Base-by-base conservation (phyloP, 2,113 vertebrate species). In the Prietella phreatophila region DNA sequence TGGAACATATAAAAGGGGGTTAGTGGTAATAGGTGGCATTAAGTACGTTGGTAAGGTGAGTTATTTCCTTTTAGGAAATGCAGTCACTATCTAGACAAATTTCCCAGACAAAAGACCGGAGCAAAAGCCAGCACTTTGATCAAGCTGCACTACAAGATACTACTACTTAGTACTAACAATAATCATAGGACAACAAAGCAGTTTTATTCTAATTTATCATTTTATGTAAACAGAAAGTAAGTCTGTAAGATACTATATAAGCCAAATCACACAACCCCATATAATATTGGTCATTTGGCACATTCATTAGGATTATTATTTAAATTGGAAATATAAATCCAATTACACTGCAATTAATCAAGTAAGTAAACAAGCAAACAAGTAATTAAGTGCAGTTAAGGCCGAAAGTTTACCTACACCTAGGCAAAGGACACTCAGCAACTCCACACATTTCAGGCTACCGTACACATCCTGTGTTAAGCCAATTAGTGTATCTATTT, bases 71-170 rank as follows among this genome's bases (percentile, higher is more conserved):
- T 79, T 53, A 76, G 10, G 53, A n/a, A 50, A 71, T 20, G 1
- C 8, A 47, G 7, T 47, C 47, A 50, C 1, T 50, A 50, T 86
- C 65, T 15, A 71, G 22, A 58, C 50, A 86, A 33, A 63, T 85
- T 86, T 79, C n/a, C 50, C 19, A 33, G 19, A 50, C 63, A 80
- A 36, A 36, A 58, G 60, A 3, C 22, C 60, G 78, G 36, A 69
- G 15, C 2, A 14, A 86, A n/a, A 69, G 50, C 36, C 81, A 69
- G 78, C 60, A 30, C 80, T 61, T 22, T 86, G 75, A 65, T 36
- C 82, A 84, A 87, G 82, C 36, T 61, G 69, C 22, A 19, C 36
- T 69, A 78, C 11, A 75, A 73, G 4, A 47, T 58, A 42, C 58
- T 67, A 67, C 20, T 17, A 82, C 42, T 39, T 39, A 58, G 61